Evolutionary conservation across 2,888 invertebrate genomes (phyloP), one percentile per base, ranked within the genome.

Genomic region (Yponomeuta sedellus): DNA sequence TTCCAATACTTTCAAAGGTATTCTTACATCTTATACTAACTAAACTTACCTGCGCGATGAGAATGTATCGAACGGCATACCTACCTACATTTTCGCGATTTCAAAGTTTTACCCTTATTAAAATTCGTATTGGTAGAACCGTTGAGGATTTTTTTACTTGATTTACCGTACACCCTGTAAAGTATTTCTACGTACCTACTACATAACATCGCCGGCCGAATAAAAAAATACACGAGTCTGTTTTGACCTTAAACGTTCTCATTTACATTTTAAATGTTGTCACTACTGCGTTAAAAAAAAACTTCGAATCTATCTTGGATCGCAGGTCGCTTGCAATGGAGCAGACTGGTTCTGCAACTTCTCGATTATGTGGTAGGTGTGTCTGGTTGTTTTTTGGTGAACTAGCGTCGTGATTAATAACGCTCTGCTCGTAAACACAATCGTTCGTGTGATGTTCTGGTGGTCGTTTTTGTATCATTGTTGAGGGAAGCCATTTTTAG

Each of bases 291-390:
- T 52, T 5, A 12, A 52, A 22, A 22, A n/a, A 59, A 22, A 59
- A 22, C 20, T 20, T 59, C 59, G 59, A 22, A 5, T 19, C 58
- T n/a, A 58, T 10, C 6, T 19, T 22, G 5, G 19, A 56, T 5
- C 16, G 56, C 19, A n/a, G 10, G 19, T 19, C 57, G 1, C 10
- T 57, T 59, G 20, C 59, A 52, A 52, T 52, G 44, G 16, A 52
- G 44, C 44, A 52, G 16, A 52, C 44, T 52, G 44, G 44, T 52
- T 52, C 16, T 52, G 1, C 44, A 52, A 16, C 44, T 44, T 12
- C 44, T 52, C 44, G 22, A 64, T 52, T 64, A 52, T 40, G 19
- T 64, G 40, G 64, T 20, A 44, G 64, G 64, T 44, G 64, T 64
- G 64, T 64, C 64, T n/a, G 20, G 11, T 12, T 28, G 22, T 40